Percentiles rank a stretch among this genome's conserved stretches.
Evolutionary conservation across 2,113 vertebrate genomes (phyloP).

Genomic region (Leucoraja erinaceus): DNA sequence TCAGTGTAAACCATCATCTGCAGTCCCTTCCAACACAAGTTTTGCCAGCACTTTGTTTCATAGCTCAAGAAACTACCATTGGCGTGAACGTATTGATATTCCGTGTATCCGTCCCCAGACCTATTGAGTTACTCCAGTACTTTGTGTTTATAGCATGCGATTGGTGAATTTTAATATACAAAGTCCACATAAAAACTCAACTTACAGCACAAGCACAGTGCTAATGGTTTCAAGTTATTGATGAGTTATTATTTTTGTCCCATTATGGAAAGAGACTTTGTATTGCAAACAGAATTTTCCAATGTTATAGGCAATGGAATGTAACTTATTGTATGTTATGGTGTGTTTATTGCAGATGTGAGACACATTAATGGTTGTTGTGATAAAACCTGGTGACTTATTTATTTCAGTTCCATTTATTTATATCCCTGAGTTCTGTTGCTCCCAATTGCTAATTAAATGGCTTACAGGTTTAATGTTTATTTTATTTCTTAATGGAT

Average conservation of each 20-base stretch:
- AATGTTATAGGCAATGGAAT: not conserved
- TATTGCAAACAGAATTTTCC: not conserved
- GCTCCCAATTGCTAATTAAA: constrained; percentile 31
- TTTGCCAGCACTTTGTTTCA: too few relatives aligned
- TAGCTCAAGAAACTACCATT: too few relatives aligned
- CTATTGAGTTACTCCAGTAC: too few relatives aligned
- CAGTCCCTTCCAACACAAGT: too few relatives aligned
- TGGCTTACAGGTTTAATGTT: not conserved
- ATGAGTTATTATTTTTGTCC: not conserved
- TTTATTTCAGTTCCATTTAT: constrained; percentile 30
- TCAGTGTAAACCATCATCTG: too few relatives aligned
- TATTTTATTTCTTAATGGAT: constrained; percentile 27
- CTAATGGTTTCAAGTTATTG: not conserved
- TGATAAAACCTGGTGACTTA: constrained; percentile 23
- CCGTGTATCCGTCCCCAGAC: too few relatives aligned
- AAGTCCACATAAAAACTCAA: not conserved
- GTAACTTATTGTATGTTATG: constrained; percentile 1
- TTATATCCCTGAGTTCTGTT: constrained; percentile 16
- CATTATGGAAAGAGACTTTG: not conserved
- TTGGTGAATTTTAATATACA: not conserved
- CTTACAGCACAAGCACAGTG: not conserved
- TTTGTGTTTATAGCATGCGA: too few relatives aligned
- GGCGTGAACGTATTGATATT: too few relatives aligned
- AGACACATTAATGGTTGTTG: constrained; percentile 25
- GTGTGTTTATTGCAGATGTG: constrained; percentile 17